Evolutionary conservation across 2,888 invertebrate genomes (phyloP).

Genomic region (Pristionchus maxplancki): DNA sequence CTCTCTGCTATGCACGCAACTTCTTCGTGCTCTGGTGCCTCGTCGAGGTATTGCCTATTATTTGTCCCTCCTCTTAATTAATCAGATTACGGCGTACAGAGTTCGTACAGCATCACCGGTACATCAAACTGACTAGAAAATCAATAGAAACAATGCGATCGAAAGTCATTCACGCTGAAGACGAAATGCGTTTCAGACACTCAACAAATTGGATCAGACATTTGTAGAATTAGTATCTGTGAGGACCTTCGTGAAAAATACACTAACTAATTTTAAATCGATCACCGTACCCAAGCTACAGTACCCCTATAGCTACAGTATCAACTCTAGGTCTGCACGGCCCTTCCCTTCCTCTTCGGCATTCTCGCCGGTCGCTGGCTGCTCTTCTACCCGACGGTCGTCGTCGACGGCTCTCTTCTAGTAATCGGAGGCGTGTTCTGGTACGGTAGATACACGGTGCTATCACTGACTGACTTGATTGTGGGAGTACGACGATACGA

Average conservation of each 20-base stretch:
- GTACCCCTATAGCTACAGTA: not conserved
- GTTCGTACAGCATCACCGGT: no score
- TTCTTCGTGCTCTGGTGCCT: constrained; percentile 58
- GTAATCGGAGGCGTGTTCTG: constrained; percentile 57
- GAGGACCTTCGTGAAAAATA: no score
- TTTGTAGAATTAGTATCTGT: no score
- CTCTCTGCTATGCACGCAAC: constrained; percentile 56
- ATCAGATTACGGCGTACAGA: no score
- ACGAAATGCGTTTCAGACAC: no score
- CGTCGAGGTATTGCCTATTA: constrained; percentile 45
- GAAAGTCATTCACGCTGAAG: no score
- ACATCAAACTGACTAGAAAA: no score
- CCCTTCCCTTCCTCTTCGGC: constrained; percentile 55
- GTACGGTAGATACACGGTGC: constrained; percentile 53
- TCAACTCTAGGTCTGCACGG: not conserved
- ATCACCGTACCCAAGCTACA: no score
- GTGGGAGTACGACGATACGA: no score
- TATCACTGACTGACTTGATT: not conserved
- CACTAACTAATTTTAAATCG: no score
- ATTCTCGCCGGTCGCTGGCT: constrained; percentile 52
- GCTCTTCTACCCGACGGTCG: constrained; percentile 55
- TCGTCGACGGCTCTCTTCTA: constrained; percentile 56
- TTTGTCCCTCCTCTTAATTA: not conserved
- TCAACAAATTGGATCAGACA: no score
- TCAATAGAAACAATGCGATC: no score